Evolutionary conservation across 2,888 invertebrate species (phyloP).

Genomic region (Ectemnius cavifrons): DNA sequence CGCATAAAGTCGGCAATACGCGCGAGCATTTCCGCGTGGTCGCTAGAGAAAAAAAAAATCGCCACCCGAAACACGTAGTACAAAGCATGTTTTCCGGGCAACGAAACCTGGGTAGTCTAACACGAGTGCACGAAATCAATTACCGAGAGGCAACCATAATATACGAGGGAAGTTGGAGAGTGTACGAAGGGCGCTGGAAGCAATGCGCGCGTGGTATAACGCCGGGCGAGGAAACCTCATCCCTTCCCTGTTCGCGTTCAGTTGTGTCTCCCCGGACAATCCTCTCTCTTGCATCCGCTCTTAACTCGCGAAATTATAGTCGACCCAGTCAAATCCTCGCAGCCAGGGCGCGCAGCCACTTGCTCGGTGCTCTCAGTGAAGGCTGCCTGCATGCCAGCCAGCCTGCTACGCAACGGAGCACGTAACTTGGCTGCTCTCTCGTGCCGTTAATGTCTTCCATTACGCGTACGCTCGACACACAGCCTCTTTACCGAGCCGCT

Average conservation of each 20-base stretch:
- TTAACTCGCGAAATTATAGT: slow-evolving; percentile 58
- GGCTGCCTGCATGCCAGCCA: too few relatives aligned
- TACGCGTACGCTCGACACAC: slow-evolving; percentile 17
- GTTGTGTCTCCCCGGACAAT: not conserved
- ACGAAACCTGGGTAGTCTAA: slow-evolving; percentile 57
- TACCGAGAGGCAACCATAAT: slow-evolving; percentile 56
- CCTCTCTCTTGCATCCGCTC: slow-evolving; percentile 13
- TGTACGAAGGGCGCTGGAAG: too few relatives aligned
- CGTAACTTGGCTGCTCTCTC: slow-evolving; percentile 28
- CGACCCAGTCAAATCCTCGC: slow-evolving; percentile 39
- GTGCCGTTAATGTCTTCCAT: slow-evolving; percentile 26
- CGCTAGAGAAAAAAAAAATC: not conserved
- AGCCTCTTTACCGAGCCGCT: slow-evolving; percentile 31
- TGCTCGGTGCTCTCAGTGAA: too few relatives aligned
- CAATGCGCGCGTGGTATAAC: too few relatives aligned
- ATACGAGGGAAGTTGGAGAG: slow-evolving; percentile 56
- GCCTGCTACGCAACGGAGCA: slow-evolving; percentile 23
- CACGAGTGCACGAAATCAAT: slow-evolving; percentile 63
- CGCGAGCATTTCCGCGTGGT: too few relatives aligned
- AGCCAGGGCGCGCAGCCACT: slow-evolving; percentile 31
- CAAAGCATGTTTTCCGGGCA: slow-evolving; percentile 48
- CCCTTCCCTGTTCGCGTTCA: too few relatives aligned
- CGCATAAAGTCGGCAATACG: not conserved
- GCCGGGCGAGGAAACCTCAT: too few relatives aligned
- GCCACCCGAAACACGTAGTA: slow-evolving; percentile 40